A percentile compares a stretch with the other conserved stretches of the same genome.
phyloP scores from a whole-genome alignment of 2,113 vertebrate species.

The Aphyosemion australe region DNA sequence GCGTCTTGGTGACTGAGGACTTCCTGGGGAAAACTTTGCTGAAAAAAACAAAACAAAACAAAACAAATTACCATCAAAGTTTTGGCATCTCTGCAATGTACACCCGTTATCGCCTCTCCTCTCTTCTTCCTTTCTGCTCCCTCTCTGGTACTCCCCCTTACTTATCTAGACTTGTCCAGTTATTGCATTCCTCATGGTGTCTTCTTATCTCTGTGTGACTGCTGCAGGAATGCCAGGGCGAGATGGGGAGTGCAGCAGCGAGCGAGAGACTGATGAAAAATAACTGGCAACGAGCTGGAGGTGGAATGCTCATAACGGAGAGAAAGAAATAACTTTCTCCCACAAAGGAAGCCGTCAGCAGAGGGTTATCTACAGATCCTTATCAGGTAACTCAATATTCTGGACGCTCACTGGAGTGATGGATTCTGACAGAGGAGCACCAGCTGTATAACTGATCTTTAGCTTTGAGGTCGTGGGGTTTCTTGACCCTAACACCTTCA shows the following conservation, averaged over 20 bases:
- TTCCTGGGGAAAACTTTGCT: slow-evolving; percentile 90
- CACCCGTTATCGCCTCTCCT: slow-evolving; percentile 19
- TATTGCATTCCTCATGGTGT: slow-evolving; percentile 47
- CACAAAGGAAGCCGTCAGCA: slow-evolving; percentile 6
- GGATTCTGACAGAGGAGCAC: not conserved
- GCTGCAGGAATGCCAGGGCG: slow-evolving; percentile 59
- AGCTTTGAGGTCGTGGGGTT: slow-evolving; percentile 8
- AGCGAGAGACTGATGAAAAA: slow-evolving; percentile 53
- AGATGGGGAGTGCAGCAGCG: slow-evolving; percentile 25
- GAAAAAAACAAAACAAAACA: slow-evolving; percentile 6
- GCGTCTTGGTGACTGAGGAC: slow-evolving; percentile 77
- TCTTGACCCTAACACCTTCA: slow-evolving; percentile 13
- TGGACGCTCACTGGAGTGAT: not conserved
- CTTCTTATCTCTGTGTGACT: slow-evolving; percentile 59
- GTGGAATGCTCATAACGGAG: slow-evolving; percentile 49
- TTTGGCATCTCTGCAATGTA: not conserved
- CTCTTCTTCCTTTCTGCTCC: not conserved
- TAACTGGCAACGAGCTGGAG: slow-evolving; percentile 34
- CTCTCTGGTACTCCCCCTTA: not conserved
- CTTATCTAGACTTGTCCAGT: slow-evolving; percentile 62
- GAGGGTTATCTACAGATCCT: slow-evolving; percentile 16
- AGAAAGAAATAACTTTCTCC: not conserved
- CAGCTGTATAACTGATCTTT: no score
- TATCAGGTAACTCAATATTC: slow-evolving; percentile 21
- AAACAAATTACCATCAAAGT: slow-evolving; percentile 1